Percentiles rank a stretch among this genome's conserved stretches.
phyloP scores from a whole-genome alignment of 64 coral and sea anemone species.

The Montipora efflorescens region DNA sequence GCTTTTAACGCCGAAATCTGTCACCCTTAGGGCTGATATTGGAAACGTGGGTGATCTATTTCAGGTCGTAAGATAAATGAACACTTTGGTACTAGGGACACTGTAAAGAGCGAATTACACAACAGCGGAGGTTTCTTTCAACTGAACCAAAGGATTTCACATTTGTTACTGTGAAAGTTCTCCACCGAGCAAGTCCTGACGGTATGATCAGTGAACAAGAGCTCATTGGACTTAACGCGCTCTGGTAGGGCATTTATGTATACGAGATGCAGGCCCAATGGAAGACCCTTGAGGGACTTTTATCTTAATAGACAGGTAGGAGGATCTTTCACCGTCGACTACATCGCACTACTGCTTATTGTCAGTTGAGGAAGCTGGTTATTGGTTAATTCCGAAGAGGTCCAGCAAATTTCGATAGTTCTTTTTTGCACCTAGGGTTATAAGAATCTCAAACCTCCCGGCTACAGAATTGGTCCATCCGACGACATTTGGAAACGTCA shows the following conservation, averaged over 20 bases:
- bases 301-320: background rate
- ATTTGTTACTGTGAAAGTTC: conserved; percentile 34
- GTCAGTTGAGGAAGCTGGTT: too few species aligned
- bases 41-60: conserved; percentile 55
- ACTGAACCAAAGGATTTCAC: conserved; percentile 33
- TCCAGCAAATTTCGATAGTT: too few species aligned
- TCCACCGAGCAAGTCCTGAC: background rate
- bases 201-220: conserved; percentile 47
- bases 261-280: background rate
- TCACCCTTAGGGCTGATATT: conserved; percentile 42
- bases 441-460: too few species aligned
- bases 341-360: too few species aligned
- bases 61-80: conserved; percentile 49
- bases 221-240: background rate
- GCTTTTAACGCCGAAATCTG: conserved; percentile 40
- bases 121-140: background rate
- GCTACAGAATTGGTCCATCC: too few species aligned
- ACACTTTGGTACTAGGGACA: conserved; percentile 46
- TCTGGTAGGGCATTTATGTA: background rate
- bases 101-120: conserved; percentile 4
- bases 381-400: too few species aligned
- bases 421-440: too few species aligned
- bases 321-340: too few species aligned
- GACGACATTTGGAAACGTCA: too few species aligned
- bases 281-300: background rate